Base-by-base conservation (phyloP, 2,797 vertebrate species). In the Naso thynnoides region DNA sequence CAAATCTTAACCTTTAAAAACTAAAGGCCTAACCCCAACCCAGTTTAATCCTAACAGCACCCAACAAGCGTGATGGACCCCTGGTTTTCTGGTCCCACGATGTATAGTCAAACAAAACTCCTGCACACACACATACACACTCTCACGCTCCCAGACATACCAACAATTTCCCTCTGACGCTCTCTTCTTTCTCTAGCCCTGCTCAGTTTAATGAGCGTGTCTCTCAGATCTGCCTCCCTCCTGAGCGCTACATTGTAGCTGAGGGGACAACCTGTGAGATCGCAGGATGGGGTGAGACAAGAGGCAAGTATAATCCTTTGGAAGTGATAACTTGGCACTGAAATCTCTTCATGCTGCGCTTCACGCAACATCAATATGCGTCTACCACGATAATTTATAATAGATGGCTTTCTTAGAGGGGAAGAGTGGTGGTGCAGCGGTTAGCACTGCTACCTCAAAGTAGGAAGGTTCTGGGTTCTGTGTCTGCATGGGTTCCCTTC, bases 211-310 rank as follows among this genome's bases (percentile, higher is more conserved):
- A 96, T 78, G 81, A 86, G 31, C 96, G 95, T 0, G 92, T 99
- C 88, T 96, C 96, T 76, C 94, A 97, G 76, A 99, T 99, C 89
- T 99, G 98, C 89, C 94, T 99, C 44, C 98, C 98, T 0, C 97
- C 97, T 0, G 96, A 98, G 88, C 94, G 91, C 66, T 97, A 96
- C 49, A 87, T 97, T 0, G 97, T 99, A n/a, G 93, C 95, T 0
- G 93, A 94, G 0, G 90, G 77, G 29, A 98, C 96, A 0, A 0
- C 23, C 33, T 99, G 98, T 21, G 98, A 99, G 93, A 97, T 99
- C 0, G 96, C 98, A 0, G 97, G 98, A 71, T 99, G 97, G 97
- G 97, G 97, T 1, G 97, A 98, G 75, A 97, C 97, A 6, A 93
- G 88, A 96, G 97, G 98, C 96, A 92, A 92, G 88, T 87, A 24